phyloP scores from a whole-genome alignment of 1,140 invertebrate species.

The Temnothorax curvispinosus region DNA sequence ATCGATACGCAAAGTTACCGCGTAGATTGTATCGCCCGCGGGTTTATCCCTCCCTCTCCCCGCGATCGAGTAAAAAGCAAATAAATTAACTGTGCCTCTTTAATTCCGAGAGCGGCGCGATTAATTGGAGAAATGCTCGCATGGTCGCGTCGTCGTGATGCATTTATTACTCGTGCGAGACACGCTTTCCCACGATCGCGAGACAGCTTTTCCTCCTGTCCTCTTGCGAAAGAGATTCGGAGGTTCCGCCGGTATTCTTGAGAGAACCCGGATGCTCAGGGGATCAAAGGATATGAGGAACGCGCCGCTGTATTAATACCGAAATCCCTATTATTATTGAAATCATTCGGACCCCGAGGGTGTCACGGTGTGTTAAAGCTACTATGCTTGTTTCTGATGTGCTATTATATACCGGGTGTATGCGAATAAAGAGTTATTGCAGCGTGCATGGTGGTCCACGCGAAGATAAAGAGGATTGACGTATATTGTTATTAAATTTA shows the following conservation, averaged over 20 bases:
- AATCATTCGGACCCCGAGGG: conserved; percentile 72
- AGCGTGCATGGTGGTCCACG: conserved; percentile 71
- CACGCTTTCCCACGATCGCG: conserved; percentile 46
- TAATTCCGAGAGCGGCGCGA: conserved; percentile 5
- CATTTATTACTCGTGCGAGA: conserved; percentile 36
- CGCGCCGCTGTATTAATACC: conserved; percentile 62
- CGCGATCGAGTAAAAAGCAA: neutral
- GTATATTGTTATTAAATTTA: neutral
- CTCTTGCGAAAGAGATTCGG: conserved; percentile 41
- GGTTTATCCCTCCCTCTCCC: neutral
- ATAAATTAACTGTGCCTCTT: conserved; percentile 26
- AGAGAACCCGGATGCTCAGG: neutral
- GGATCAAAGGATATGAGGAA: conserved; percentile 39
- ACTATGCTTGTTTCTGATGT: conserved; percentile 65
- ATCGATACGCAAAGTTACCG: neutral
- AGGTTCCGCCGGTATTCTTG: conserved; percentile 8
- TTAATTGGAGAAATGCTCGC: conserved; percentile 37
- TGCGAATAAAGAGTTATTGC: conserved; percentile 66
- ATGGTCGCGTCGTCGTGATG: neutral
- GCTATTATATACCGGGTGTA: conserved; percentile 70
- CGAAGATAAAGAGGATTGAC: conserved; percentile 46
- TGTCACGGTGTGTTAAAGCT: conserved; percentile 71
- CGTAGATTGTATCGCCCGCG: neutral
- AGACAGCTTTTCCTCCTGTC: conserved; percentile 33
- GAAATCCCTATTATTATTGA: conserved; percentile 80